A percentile compares a stretch with the other conserved stretches of the same genome.
Evolutionary conservation across 2,113 vertebrate species (phyloP).

Genomic region (Tringa solitaria): DNA sequence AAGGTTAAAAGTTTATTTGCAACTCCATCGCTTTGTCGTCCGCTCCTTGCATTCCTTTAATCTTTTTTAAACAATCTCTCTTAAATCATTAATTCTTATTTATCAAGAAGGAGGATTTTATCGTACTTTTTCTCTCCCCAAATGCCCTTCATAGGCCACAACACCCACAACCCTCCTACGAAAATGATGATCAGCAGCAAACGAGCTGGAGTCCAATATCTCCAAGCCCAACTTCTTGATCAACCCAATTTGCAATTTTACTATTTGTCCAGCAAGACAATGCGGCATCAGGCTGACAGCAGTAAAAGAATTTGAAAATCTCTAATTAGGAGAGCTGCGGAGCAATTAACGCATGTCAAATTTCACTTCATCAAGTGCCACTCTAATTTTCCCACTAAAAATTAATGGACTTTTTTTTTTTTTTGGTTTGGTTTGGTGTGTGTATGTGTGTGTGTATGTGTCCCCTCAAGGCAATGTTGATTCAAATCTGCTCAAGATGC

Average conservation of each 20-base stretch:
- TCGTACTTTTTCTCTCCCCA: neutral
- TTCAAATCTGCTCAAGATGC: slow-evolving; percentile 84
- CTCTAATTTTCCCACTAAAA: slow-evolving; percentile 91
- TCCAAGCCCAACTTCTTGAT: slow-evolving; percentile 55
- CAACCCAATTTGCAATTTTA: slow-evolving; percentile 70
- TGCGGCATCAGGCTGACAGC: slow-evolving; percentile 77
- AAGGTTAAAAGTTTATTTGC: slow-evolving; percentile 27
- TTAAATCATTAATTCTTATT: neutral
- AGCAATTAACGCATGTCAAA: slow-evolving; percentile 98
- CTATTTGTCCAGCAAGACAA: slow-evolving; percentile 76
- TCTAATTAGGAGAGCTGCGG: slow-evolving; percentile 93
- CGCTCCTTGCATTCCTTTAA: neutral
- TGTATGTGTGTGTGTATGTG: slow-evolving; percentile 57
- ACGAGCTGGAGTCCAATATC: neutral
- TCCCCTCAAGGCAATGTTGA: slow-evolving; percentile 84
- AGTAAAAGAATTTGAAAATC: slow-evolving; percentile 89
- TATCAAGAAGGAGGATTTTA: neutral
- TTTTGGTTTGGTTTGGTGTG: neutral
- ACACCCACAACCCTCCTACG: neutral
- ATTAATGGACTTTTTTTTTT: slow-evolving; percentile 77
- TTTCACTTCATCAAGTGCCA: slow-evolving; percentile 96
- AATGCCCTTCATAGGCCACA: neutral
- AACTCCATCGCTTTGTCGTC: neutral
- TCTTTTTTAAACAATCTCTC: slow-evolving; percentile 14
- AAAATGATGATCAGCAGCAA: neutral